These are phyloP conservation scores for Stegostoma tigrinum DNA, from an alignment of 2,113 vertebrate species.

Conservation along the genomic window DNA sequence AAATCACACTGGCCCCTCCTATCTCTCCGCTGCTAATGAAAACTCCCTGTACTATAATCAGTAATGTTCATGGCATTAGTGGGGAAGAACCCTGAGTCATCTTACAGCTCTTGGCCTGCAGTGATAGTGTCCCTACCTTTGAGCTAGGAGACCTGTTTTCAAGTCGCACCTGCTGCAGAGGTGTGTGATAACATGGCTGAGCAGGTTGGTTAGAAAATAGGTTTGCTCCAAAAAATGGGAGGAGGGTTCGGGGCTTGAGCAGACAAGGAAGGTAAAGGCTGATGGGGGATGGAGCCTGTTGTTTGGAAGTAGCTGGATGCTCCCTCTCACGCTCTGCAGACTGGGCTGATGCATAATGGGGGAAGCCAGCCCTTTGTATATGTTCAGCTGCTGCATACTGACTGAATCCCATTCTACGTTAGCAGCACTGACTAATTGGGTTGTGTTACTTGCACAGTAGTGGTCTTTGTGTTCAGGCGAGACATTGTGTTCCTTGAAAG, in stretches of 20 bases:
- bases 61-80: neutral
- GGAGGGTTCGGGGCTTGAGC: neutral
- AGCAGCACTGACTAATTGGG: neutral
- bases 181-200: too few species aligned
- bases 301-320: neutral
- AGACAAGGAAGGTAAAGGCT: neutral
- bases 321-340: neutral
- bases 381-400: neutral
- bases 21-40: neutral
- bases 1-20: too few species aligned
- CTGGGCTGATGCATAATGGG: neutral
- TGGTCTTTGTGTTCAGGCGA: slow-evolving; percentile 22
- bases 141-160: too few species aligned
- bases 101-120: neutral
- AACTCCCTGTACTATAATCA: neutral
- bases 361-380: neutral
- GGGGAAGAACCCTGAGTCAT: neutral
- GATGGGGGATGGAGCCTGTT: neutral
- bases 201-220: too few species aligned
- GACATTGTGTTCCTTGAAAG: neutral
- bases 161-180: too few species aligned
- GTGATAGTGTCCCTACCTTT: too few species aligned
- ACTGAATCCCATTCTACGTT: neutral
- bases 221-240: neutral
- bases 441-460: neutral